phyloP scores from a whole-genome alignment of 2,888 invertebrate species.

The Eilema griseolum region DNA sequence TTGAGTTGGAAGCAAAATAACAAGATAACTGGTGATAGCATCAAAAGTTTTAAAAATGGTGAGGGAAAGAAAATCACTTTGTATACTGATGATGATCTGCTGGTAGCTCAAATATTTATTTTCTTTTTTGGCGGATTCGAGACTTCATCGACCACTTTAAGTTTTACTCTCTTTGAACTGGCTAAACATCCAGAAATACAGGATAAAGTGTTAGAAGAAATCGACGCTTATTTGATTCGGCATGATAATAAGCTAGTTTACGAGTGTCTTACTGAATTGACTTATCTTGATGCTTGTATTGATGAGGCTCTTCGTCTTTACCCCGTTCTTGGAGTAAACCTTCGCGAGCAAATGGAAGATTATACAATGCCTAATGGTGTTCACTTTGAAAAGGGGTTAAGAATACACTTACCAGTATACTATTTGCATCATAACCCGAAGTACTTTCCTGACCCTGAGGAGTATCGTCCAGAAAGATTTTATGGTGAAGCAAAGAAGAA shows the following conservation, averaged over 20 bases:
- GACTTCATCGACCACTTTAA: slow-evolving; percentile 60
- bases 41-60: slow-evolving; percentile 50
- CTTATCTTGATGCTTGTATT: slow-evolving; percentile 62
- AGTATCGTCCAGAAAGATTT: slow-evolving; percentile 86
- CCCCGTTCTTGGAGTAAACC: slow-evolving; percentile 57
- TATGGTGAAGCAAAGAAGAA: slow-evolving; percentile 72
- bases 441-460: slow-evolving; percentile 81
- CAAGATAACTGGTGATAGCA: slow-evolving; percentile 57
- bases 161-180: slow-evolving; percentile 61
- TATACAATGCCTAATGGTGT: slow-evolving; percentile 54
- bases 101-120: slow-evolving; percentile 82
- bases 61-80: slow-evolving; percentile 47
- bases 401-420: slow-evolving; percentile 34
- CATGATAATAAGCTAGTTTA: slow-evolving; percentile 54
- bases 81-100: slow-evolving; percentile 67
- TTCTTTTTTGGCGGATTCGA: slow-evolving; percentile 75
- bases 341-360: slow-evolving; percentile 52
- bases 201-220: slow-evolving; percentile 55
- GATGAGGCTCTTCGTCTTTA: slow-evolving; percentile 62
- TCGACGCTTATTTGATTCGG: slow-evolving; percentile 57
- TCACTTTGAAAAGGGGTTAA: slow-evolving; percentile 45
- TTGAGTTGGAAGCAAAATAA: slow-evolving; percentile 58
- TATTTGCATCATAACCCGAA: slow-evolving; percentile 73
- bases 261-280: slow-evolving; percentile 60
- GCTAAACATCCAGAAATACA: slow-evolving; percentile 60